Evolutionary conservation across 2,797 vertebrate species (phyloP).

Genomic region (Sebastes diaconus): DNA sequence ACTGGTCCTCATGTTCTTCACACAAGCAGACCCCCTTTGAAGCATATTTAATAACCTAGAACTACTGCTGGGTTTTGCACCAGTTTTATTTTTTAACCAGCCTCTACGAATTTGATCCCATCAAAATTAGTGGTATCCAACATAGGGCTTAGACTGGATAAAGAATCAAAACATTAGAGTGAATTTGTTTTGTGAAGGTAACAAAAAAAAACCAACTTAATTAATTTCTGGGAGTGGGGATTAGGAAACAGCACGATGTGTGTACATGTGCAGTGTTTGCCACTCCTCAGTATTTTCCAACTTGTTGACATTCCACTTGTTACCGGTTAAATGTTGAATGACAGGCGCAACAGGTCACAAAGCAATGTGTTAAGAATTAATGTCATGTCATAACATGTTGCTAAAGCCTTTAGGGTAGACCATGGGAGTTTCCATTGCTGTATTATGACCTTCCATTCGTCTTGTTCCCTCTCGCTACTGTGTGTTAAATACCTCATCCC

Average conservation of each 20-base stretch:
- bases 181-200: background rate
- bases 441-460: background rate
- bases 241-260: background rate
- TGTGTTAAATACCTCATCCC: constrained; percentile 36
- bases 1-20: background rate
- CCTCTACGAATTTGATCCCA: background rate
- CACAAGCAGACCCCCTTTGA: background rate
- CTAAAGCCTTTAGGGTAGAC: constrained; percentile 1
- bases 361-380: constrained; percentile 36
- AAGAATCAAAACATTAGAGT: background rate
- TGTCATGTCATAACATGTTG: constrained; percentile 49
- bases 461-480: background rate
- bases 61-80: background rate
- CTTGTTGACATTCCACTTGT: constrained; percentile 23
- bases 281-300: background rate
- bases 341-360: constrained; percentile 40
- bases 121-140: background rate
- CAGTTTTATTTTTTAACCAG: constrained; percentile 27
- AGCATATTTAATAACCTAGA: background rate
- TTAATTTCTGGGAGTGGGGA: background rate
- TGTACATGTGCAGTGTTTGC: background rate
- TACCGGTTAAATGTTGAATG: constrained; percentile 33
- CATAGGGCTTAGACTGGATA: background rate
- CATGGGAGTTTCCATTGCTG: constrained; percentile 6
- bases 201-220: rapidly evolving